Percentiles rank a stretch among this genome's conserved stretches.
These are phyloP conservation scores for Malachius bipustulatus DNA, from an alignment of 2,888 invertebrate genomes.

Conservation along the genomic window DNA sequence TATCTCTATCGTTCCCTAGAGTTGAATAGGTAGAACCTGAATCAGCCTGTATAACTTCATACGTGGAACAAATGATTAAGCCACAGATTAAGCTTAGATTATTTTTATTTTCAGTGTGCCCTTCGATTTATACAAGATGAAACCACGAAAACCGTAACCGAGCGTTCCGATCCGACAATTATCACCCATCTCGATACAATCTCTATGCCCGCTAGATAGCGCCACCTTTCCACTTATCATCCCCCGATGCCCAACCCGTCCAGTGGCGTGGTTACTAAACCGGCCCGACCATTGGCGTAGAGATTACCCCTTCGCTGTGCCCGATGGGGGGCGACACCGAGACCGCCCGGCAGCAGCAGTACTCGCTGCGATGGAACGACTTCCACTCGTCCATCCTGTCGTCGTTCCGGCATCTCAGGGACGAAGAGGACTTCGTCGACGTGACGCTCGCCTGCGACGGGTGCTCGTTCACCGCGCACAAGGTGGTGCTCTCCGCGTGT, in stretches of 20 bases:
- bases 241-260: slow-evolving; percentile 8
- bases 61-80: no score
- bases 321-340: slow-evolving; percentile 50
- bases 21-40: no score
- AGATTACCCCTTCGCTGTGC: slow-evolving; percentile 37
- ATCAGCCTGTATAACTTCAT: no score
- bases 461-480: slow-evolving; percentile 81
- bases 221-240: not conserved
- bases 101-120: no score
- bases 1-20: no score
- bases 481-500: slow-evolving; percentile 82
- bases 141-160: no score
- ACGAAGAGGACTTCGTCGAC: slow-evolving; percentile 88
- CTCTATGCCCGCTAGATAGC: slow-evolving; percentile 12
- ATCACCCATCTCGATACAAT: no score
- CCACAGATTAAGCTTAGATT: no score
- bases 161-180: no score
- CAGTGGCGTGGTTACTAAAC: slow-evolving; percentile 20
- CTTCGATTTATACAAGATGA: no score
- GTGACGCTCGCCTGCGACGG: slow-evolving; percentile 87
- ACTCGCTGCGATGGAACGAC: slow-evolving; percentile 90
- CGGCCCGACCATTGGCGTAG: slow-evolving; percentile 38
- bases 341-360: slow-evolving; percentile 64
- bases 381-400: slow-evolving; percentile 85
- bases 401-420: slow-evolving; percentile 77